These are phyloP conservation scores for Varanus salvator DNA, from an alignment of 2,113 vertebrate species.

Conservation along the genomic window DNA sequence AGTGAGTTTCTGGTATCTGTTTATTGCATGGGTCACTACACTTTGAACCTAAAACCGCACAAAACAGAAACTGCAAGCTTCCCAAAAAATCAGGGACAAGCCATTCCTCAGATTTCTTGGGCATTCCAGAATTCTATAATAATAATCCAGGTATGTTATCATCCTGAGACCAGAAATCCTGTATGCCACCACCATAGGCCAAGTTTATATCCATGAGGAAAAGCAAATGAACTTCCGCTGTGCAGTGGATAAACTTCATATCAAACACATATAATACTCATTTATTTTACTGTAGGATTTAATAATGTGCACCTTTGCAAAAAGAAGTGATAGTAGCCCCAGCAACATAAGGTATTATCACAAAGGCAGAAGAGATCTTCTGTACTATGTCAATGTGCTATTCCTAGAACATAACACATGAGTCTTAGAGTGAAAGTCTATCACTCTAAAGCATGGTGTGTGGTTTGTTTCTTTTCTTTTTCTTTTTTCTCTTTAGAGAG, in stretches of 20 bases:
- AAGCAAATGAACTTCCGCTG: not conserved
- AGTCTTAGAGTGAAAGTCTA: not conserved
- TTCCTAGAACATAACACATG: not conserved
- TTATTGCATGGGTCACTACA: not conserved
- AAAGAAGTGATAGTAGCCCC: not conserved
- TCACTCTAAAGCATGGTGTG: not conserved
- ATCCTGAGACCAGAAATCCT: not conserved
- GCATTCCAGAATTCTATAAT: not conserved
- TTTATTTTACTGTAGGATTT: not conserved
- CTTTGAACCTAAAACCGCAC: not conserved
- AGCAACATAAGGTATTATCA: not conserved
- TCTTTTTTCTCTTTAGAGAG: not conserved
- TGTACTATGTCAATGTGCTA: not conserved
- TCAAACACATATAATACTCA: not conserved
- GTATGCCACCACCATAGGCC: not conserved
- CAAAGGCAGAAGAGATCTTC: not conserved
- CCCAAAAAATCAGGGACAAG: not conserved
- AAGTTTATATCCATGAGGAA: not conserved
- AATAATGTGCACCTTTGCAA: not conserved
- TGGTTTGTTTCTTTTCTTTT: too few relatives aligned
- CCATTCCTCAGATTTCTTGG: not conserved
- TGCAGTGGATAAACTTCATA: not conserved
- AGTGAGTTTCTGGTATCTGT: not conserved
- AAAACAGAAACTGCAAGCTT: not conserved
- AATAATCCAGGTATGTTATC: not conserved